phyloP scores from a whole-genome alignment of 2,888 invertebrate species.

The Leptogaster cylindrica region DNA sequence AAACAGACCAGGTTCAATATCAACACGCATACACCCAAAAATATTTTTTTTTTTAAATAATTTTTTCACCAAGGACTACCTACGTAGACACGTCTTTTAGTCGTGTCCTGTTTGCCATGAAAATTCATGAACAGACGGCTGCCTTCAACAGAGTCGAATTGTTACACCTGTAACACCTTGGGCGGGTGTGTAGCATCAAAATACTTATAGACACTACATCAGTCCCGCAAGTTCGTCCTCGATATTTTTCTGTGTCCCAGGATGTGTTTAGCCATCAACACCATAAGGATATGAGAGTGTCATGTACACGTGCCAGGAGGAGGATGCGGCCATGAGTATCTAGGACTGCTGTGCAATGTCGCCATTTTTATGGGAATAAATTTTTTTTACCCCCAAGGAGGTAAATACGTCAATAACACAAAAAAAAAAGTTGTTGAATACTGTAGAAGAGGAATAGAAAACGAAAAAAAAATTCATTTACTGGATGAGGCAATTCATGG shows the following conservation, averaged over 20 bases:
- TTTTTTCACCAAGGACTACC: too few species aligned
- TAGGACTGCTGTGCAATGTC: conserved; percentile 16
- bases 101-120: not conserved
- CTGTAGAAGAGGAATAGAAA: too few species aligned
- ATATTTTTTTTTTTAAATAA: too few species aligned
- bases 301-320: conserved; percentile 40
- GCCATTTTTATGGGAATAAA: conserved; percentile 10
- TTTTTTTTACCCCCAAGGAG: conserved; percentile 2
- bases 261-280: conserved; percentile 41
- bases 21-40: too few species aligned
- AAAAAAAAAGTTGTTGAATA: not conserved
- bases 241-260: conserved; percentile 29
- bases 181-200: not conserved
- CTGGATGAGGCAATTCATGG: conserved; percentile 2
- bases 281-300: conserved; percentile 38
- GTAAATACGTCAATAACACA: conserved; percentile 31
- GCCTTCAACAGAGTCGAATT: conserved; percentile 23
- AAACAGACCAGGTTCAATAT: too few species aligned
- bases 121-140: conserved; percentile 7
- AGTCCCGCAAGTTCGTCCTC: conserved; percentile 21
- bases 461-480: not conserved
- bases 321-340: conserved; percentile 2
- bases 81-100: too few species aligned
- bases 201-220: conserved; percentile 25
- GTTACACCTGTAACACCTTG: conserved; percentile 35